Conservation (phyloP, 2,113 vertebrate genomes). For the Cacatua alba region DNA sequence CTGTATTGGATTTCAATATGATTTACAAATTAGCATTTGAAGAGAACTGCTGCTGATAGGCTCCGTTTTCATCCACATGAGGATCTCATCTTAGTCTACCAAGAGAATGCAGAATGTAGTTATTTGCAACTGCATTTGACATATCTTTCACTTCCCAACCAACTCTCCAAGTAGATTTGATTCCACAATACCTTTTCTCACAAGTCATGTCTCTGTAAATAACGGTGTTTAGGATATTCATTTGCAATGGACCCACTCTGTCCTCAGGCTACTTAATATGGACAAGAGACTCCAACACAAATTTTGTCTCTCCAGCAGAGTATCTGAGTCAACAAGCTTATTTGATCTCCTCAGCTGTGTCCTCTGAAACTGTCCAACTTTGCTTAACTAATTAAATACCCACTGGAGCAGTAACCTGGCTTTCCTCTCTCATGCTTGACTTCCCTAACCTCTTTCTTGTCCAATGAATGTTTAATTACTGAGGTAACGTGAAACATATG, state of each 20-base stretch:
- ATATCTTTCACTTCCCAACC: not conserved
- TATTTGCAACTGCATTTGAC: not conserved
- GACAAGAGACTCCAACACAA: not conserved
- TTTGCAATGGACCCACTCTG: not conserved
- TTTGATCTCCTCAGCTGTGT: not conserved
- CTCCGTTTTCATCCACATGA: not conserved
- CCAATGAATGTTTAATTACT: constrained; percentile 44
- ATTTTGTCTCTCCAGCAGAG: not conserved
- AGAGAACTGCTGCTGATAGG: not conserved
- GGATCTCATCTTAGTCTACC: not conserved
- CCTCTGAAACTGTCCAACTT: constrained; percentile 13
- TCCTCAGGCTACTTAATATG: not conserved
- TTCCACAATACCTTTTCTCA: not conserved
- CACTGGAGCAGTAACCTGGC: constrained; percentile 18
- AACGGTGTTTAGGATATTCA: not conserved
- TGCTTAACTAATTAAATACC: constrained; percentile 36
- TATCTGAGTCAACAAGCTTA: not conserved
- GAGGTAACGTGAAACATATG: constrained; percentile 16
- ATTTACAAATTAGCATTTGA: not conserved
- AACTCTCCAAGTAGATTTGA: not conserved
- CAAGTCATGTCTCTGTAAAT: not conserved
- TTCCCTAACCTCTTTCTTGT: constrained; percentile 41
- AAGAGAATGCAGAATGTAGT: not conserved
- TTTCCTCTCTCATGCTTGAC: constrained; percentile 26
- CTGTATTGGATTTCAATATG: not conserved